Evolutionary conservation across 2,888 invertebrate species (phyloP).

Genomic region (Eucriotettix oculatus): DNA sequence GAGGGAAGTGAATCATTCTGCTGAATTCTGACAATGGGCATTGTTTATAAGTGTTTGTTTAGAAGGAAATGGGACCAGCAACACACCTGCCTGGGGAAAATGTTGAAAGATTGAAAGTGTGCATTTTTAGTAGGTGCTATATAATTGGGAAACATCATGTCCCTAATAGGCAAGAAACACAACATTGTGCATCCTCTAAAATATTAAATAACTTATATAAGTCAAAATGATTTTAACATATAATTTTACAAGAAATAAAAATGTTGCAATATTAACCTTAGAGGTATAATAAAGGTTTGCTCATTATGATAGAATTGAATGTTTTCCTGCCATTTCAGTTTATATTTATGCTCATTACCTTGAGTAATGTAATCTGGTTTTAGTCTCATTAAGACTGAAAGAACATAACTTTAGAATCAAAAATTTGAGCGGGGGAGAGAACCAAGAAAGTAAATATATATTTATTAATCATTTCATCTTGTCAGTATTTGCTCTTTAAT

Average conservation of each 20-base stretch:
- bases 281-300: constrained; percentile 2
- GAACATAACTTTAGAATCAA: no score
- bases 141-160: background rate
- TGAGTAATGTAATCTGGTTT: no score
- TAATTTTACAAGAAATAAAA: constrained; percentile 1
- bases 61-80: constrained; percentile 1
- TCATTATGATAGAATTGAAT: constrained; percentile 1
- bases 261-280: background rate
- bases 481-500: no score
- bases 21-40: no score
- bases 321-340: constrained; percentile 4
- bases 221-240: constrained; percentile 2
- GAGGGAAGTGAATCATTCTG: no score
- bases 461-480: no score
- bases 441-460: no score
- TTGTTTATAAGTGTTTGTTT: background rate
- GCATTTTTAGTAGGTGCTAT: no score
- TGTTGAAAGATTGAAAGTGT: no score
- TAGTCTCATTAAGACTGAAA: no score
- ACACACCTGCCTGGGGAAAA: background rate
- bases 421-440: no score
- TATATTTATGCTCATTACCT: background rate
- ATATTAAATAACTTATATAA: no score
- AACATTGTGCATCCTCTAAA: background rate
- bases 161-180: constrained; percentile 1